These are phyloP conservation scores for Schmidtea mediterranea DNA, from an alignment of 1,140 invertebrate genomes.

Conservation along the genomic window DNA sequence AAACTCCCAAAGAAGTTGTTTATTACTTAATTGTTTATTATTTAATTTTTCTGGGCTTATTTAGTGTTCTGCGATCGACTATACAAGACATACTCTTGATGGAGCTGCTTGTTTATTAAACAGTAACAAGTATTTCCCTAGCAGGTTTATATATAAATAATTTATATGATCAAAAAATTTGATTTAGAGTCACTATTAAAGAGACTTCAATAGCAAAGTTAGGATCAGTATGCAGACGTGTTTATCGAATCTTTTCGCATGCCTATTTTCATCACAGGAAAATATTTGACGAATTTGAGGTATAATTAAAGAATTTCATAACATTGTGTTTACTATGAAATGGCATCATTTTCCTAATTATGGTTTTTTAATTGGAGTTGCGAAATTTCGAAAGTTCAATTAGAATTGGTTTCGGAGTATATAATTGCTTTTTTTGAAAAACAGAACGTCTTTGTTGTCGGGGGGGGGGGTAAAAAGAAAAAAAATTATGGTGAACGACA, in stretches of 20 bases:
- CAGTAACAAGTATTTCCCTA: conserved; percentile 98
- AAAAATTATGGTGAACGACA: too few species aligned
- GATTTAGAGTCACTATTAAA: conserved; percentile 75
- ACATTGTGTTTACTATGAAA: too few species aligned
- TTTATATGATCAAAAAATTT: conserved; percentile 7
- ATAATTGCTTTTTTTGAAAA: too few species aligned
- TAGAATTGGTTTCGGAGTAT: too few species aligned
- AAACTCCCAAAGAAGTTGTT: conserved; percentile 70
- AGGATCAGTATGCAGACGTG: conserved; percentile 81
- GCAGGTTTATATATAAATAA: conserved; percentile 36
- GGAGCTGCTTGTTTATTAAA: conserved; percentile 90
- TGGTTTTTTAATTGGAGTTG: too few species aligned
- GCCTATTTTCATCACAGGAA: conserved; percentile 88
- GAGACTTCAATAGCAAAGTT: conserved; percentile 90
- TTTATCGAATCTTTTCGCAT: conserved; percentile 97
- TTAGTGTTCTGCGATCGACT: conserved; percentile 87
- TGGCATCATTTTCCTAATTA: too few species aligned
- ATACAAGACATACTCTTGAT: conserved; percentile 92
- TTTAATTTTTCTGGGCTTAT: conserved; percentile 11
- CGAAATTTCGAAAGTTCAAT: too few species aligned
- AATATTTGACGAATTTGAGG: conserved; percentile 91
- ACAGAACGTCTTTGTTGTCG: too few species aligned
- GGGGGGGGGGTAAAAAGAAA: too few species aligned
- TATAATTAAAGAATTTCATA: conserved; percentile 14
- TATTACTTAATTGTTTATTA: not conserved